Conservation (phyloP, 2,888 invertebrate species). For the Dryococelus australis region DNA sequence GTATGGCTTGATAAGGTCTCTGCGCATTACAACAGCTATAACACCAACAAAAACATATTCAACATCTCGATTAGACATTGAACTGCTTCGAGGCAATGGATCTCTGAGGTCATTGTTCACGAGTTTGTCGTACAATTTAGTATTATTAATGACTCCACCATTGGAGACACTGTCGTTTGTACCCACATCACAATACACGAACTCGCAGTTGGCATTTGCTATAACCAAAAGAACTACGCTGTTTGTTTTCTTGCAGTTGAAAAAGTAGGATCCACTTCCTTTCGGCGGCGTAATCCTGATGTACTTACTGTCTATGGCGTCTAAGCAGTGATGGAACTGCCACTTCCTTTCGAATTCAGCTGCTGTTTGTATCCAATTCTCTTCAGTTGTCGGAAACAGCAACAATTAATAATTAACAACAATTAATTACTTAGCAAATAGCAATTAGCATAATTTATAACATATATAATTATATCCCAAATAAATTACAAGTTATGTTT, state of each 20-base stretch:
- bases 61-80: constrained; percentile 39
- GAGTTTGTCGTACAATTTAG: constrained; percentile 44
- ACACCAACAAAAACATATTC: constrained; percentile 45
- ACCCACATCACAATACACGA: no score
- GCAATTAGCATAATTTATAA: no score
- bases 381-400: constrained; percentile 28
- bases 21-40: constrained; percentile 43
- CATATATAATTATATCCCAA: no score
- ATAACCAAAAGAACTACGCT: constrained; percentile 47
- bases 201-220: constrained; percentile 46
- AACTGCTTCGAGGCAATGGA: not conserved
- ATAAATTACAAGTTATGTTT: not conserved
- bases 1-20: constrained; percentile 39
- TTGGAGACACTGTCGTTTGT: no score
- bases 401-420: not conserved
- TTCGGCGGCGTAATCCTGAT: constrained; percentile 34
- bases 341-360: constrained; percentile 30
- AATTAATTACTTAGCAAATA: not conserved
- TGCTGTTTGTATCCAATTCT: constrained; percentile 22
- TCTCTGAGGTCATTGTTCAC: constrained; percentile 38
- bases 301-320: constrained; percentile 32
- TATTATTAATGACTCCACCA: constrained; percentile 47
- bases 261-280: constrained; percentile 43
- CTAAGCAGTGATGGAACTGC: constrained; percentile 33
- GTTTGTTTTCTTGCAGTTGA: constrained; percentile 44